Base-by-base conservation (phyloP, 2,888 invertebrate genomes). In the Drosophila fungiperda region DNA sequence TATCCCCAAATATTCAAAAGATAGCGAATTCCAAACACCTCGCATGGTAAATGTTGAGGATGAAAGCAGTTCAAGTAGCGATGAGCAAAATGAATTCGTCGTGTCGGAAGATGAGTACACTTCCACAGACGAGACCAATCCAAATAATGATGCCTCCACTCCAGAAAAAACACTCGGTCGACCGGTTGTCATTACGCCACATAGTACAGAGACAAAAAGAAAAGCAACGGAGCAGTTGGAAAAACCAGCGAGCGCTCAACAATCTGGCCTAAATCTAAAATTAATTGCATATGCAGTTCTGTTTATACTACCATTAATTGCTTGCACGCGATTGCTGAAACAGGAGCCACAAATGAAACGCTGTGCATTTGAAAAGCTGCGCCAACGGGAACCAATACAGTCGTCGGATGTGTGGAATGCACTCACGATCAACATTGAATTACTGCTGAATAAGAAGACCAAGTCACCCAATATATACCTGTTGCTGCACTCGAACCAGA, bases 391-490 rank as follows among this genome's bases (percentile, higher is more conserved):
- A 63, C 89, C 89, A 0, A 1, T 74, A 1, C 90, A 93, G 75
- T 57, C 73, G 3, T 3, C 49, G 0, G 38, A 64, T 3, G 42
- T 90, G 4, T 93, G 92, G 93, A 38, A 35, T 0, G 67, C 70
- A 29, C 66, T 93, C 4, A 64, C 58, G 12, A 65, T 62, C 1
- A 89, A 87, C 4, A 76, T 91, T 53, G 91, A 92, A 68, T 60
- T 78, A 23, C 76, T 92, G 23, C 58, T 92, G 1, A 92, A 92
- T 59, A 71, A 80, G n/a, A 42, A 38, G 3, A 63, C 62, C 0
- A 59, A 76, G 3, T 74, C 66, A 0, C 92, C 92, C 0, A 87
- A 76, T 12, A 82, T 93, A 0, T 92, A 84, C 58, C 68, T 93
- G 23, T 87, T 93, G 36, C n/a, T 91, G 7, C 80, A 92, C 54